Base-by-base conservation (phyloP, 2,113 vertebrate species). In the Plestiodon gilberti region DNA sequence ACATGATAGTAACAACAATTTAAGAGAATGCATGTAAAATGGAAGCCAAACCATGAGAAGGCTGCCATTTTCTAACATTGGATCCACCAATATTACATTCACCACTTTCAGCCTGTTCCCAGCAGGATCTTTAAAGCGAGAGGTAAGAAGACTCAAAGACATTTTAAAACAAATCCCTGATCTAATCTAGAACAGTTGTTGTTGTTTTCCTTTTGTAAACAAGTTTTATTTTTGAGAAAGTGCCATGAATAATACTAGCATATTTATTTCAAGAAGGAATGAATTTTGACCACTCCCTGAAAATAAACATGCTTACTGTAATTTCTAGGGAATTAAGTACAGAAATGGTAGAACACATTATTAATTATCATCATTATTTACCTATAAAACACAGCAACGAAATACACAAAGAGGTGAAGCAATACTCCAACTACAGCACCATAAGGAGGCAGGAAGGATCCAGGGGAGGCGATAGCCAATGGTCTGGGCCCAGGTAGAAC, bases 361-460 rank as follows among this genome's bases (percentile, higher is more conserved):
- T 95, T n/a, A 93, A 95, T 71, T 40, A 90, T 71, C 82, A 92
- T 96, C 93, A 88, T 71, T 83, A 95, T 96, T n/a, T 96, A 96
- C 96, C 95, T 96, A 95, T 93, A 94, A 1, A 96, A 88, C 83
- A 95, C 79, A 93, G 91, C n/a, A 1, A 94, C 85, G 89, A 95
- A 85, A 93, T 95, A 96, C 83, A 94, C 86, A 93, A 93, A 7
- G 93, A 96, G 74, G 92, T 11, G 95, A 96, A 96, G 95, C 93
- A 96, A 88, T 83, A 92, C 81, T 93, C 94, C 92, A 88, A 95
- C 94, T 95, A 95, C 6, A 40, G 73, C 90, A 92, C 67, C 84
- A 1, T 90, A 95, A 84, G 94, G 83, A 94, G 95, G 95, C 90
- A 96, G 91, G 82, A 94, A 79, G 92, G 93, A 59, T 95, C 93